Evolutionary conservation across 2,888 invertebrate genomes (phyloP).

Genomic region (Protophormia terraenovae): DNA sequence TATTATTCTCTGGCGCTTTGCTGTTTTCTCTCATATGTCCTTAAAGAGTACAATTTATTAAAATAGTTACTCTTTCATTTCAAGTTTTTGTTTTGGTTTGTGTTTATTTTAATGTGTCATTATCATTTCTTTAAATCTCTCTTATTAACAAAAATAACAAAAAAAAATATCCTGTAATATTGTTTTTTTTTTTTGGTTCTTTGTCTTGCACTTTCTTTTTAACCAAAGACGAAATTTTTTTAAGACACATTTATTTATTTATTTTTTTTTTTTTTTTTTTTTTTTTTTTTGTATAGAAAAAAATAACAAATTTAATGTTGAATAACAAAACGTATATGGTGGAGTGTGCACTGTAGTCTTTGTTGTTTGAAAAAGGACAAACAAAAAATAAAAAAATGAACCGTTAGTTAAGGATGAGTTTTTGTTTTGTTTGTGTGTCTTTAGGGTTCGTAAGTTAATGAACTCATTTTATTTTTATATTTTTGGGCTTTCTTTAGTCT

Average conservation of each 20-base stretch:
- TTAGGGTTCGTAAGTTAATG: slow-evolving; percentile 67
- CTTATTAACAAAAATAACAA: background rate
- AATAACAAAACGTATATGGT: slow-evolving; percentile 15
- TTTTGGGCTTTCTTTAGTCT: slow-evolving; percentile 59
- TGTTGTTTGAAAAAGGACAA: slow-evolving; percentile 53
- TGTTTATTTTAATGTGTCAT: slow-evolving; percentile 21
- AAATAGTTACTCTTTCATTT: slow-evolving; percentile 4
- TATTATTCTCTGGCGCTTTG: background rate
- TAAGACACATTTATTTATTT: slow-evolving; percentile 14
- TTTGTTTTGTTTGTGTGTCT: slow-evolving; percentile 54
- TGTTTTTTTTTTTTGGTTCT: slow-evolving; percentile 6
- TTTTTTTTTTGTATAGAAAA: slow-evolving; percentile 26
- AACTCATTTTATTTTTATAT: slow-evolving; percentile 62
- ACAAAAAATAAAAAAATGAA: slow-evolving; percentile 31
- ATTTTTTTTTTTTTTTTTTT: slow-evolving; percentile 24
- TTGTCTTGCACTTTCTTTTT: slow-evolving; percentile 55
- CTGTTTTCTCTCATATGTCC: slow-evolving; percentile 13
- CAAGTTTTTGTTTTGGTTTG: background rate
- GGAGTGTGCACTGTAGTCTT: slow-evolving; percentile 19
- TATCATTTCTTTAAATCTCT: slow-evolving; percentile 49
- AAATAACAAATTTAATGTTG: slow-evolving; percentile 45
- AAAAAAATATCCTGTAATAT: slow-evolving; percentile 41
- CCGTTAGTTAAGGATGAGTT: slow-evolving; percentile 64
- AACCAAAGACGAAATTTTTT: slow-evolving; percentile 24
- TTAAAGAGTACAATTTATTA: slow-evolving; percentile 28